Evolutionary conservation across 2,113 vertebrate species (phyloP), one percentile per base, ranked within the genome.

Genomic region (Poicephalus meyeri): DNA sequence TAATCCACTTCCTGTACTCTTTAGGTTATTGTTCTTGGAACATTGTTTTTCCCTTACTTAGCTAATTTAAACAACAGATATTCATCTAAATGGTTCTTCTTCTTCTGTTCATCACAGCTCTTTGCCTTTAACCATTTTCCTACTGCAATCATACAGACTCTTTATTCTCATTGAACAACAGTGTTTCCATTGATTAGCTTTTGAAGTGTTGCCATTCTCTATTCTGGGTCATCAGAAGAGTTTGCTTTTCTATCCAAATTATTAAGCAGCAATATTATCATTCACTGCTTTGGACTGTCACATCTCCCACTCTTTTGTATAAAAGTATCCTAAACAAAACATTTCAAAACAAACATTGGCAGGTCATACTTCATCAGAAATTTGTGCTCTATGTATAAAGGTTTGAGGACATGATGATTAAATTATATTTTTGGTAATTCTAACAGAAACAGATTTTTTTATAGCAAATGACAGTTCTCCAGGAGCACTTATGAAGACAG

Each of bases 261-360:
- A 76, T 72, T 76, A 20, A 95, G 58, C 35, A 78, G 63, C 31
- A 6, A 29, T n/a, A 19, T 33, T 39, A 73, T 41, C 74, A 70
- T 70, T 87, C 84, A 42, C 52, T 16, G 15, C 69, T 86, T 73
- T 8, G 49, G 58, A 25, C 76, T 93, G 76, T 88, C 53, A 37
- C 63, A 37, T 77, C 58, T 82, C 72, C 69, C 41, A 23, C 37
- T 77, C n/a, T 77, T 84, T 76, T 63, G 39, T 16, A 53, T 29
- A 87, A 88, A 80, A 24, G 80, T 20, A 68, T 60, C 66, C 79
- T 70, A 90, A 96, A 65, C 9, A 83, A 85, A 96, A 70, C 72
- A 50, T 2, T 50, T 55, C 10, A 88, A 92, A 69, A 0, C 49
- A 79, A 87, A 88, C 31, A 71, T 5, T 42, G 41, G 71, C 53